Evolutionary conservation across 2,797 vertebrate species (phyloP), one percentile per base, ranked within the genome.

Genomic region (Allobates femoralis): DNA sequence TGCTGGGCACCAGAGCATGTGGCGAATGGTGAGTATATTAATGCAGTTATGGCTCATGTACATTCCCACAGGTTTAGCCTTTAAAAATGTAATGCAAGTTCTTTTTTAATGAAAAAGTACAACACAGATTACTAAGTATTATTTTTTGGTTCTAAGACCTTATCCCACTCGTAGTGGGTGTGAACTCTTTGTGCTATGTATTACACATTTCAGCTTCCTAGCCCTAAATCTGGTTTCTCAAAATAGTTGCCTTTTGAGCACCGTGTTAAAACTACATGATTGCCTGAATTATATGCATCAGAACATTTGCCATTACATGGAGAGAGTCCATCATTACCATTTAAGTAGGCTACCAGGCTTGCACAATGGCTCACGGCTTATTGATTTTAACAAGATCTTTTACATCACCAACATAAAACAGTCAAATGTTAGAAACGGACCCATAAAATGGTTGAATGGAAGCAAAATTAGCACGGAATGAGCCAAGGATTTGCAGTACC

Each of bases 391-490:
- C 6, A 82, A 37, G n/a, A 37, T 7, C 8, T 82, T 73, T 56
- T 82, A 71, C 19, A 18, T n/a, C 14, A 11, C 30, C 53, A 11
- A 56, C 32, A 83, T 58, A 56, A 83, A 74, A 58, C 32, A 58
- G 14, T 41, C 28, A 3, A 58, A 12, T 58, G 15, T 46, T 58
- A 10, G 16, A 58, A 58, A 83, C 26, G 21, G 53, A 19, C 53
- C 53, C 19, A 83, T 83, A 83, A 83, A 82, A 60, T 73, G 26
- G 34, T 46, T 74, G 34, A 83, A 75, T 16, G 32, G 53, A 19
- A 14, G 16, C 51, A 58, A 60, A 82, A 71, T 82, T 71, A 71
- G 80, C 11, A 55, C 19, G 2, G 21, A 26, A 71, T 58, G 66
- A 56, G 66, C 12, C 37, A 37, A 12, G 53, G 81, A 58, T 74